Percentiles rank a stretch among this genome's conserved stretches.
Conservation (phyloP, 2,113 vertebrate species). For the Chionis minor region DNA sequence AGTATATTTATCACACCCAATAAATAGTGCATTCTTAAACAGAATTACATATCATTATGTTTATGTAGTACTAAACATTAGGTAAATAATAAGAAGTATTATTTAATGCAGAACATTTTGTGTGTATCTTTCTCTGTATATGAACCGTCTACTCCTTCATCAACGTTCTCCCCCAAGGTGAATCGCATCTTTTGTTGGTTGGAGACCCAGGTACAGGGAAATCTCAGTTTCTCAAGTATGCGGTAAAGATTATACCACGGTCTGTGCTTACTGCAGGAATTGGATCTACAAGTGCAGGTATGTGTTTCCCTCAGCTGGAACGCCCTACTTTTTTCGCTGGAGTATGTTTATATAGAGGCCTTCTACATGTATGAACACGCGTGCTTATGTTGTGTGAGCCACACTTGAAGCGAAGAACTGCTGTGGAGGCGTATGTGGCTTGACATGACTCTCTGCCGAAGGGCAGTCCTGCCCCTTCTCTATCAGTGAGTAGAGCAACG, state of each 20-base stretch:
- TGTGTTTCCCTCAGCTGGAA: neutral
- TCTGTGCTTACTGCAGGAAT: conserved; percentile 95
- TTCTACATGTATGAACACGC: neutral
- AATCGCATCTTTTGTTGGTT: conserved; percentile 93
- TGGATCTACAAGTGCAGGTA: conserved; percentile 96
- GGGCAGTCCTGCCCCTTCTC: neutral
- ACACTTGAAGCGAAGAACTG: neutral
- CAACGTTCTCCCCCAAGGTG: conserved; percentile 73
- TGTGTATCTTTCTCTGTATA: neutral
- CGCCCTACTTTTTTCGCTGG: neutral
- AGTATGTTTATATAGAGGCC: neutral
- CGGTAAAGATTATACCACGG: conserved; percentile 92
- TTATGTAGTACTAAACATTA: neutral
- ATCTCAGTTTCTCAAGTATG: conserved; percentile 97
- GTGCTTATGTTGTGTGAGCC: neutral
- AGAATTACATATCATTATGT: neutral
- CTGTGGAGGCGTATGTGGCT: neutral
- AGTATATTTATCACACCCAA: neutral
- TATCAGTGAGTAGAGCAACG: neutral
- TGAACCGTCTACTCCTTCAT: neutral
- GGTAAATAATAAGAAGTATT: neutral
- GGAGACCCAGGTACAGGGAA: conserved; percentile 97
- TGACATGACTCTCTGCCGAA: neutral
- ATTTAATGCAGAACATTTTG: neutral
- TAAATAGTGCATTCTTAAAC: neutral